phyloP scores from a whole-genome alignment of 2,797 vertebrate genomes.

The Hozukius guyotensis region DNA sequence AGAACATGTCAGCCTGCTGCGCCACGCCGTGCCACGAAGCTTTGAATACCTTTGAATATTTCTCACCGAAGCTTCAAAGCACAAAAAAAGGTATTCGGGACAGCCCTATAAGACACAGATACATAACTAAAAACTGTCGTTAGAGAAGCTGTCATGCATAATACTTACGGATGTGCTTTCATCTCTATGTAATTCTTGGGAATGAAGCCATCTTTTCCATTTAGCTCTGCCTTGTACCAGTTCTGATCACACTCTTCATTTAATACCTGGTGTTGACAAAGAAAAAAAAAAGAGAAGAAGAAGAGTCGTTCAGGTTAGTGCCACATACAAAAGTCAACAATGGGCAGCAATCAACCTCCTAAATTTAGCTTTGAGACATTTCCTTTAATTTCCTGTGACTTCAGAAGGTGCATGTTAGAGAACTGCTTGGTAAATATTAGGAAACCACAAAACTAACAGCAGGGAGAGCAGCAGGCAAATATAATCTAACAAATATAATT shows the following conservation, averaged over 20 bases:
- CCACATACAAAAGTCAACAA: slow-evolving; percentile 16
- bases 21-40: no score
- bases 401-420: neutral
- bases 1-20: no score
- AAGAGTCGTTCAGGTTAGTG: neutral
- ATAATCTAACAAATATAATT: neutral
- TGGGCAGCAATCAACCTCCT: neutral
- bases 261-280: slow-evolving; percentile 88
- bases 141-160: neutral
- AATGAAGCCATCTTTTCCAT: slow-evolving; percentile 98
- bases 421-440: slow-evolving; percentile 28
- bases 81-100: no score
- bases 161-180: slow-evolving; percentile 98
- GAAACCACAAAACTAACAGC: neutral
- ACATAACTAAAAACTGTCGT: neutral
- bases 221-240: slow-evolving; percentile 99
- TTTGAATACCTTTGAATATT: no score
- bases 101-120: neutral
- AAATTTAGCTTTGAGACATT: neutral
- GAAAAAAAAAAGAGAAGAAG: neutral
- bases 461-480: neutral
- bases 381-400: slow-evolving; percentile 43
- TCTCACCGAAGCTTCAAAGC: no score
- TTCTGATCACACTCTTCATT: slow-evolving; percentile 99
- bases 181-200: slow-evolving; percentile 99